Evolutionary conservation across 2,797 vertebrate species (phyloP).

Genomic region (Darevskia nairensis): DNA sequence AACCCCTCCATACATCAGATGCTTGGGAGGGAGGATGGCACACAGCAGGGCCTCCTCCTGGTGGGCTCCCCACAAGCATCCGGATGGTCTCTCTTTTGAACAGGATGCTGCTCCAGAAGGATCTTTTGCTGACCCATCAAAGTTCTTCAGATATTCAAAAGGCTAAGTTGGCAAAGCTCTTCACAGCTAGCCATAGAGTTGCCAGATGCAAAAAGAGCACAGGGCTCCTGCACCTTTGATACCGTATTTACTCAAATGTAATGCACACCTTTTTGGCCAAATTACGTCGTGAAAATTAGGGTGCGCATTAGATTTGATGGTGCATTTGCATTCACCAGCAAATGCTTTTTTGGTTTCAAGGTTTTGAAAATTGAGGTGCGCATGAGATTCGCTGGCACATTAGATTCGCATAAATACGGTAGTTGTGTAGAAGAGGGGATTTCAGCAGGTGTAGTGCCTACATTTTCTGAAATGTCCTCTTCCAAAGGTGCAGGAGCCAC

Average conservation of each 20-base stretch:
- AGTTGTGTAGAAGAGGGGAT: background rate
- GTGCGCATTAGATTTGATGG: no score
- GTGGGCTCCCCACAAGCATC: background rate
- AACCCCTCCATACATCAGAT: background rate
- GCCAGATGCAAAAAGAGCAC: no score
- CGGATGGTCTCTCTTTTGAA: background rate
- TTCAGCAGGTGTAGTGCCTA: background rate
- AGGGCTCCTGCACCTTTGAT: no score
- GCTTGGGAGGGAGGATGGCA: no score
- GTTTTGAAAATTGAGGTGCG: no score
- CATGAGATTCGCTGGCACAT: no score
- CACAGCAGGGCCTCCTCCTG: background rate
- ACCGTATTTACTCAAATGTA: no score
- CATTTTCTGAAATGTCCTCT: background rate
- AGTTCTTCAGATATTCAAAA: background rate
- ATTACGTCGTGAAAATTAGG: no score
- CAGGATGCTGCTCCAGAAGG: background rate
- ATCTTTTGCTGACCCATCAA: background rate
- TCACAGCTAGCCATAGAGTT: background rate
- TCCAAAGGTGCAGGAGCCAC: background rate
- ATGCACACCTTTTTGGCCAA: no score
- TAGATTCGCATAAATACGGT: no score
- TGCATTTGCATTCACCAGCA: no score
- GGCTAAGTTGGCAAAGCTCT: background rate
- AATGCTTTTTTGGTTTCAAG: no score